Evolutionary conservation across 2,113 vertebrate species (phyloP), one percentile per base, ranked within the genome.

Genomic region (Martes martes): DNA sequence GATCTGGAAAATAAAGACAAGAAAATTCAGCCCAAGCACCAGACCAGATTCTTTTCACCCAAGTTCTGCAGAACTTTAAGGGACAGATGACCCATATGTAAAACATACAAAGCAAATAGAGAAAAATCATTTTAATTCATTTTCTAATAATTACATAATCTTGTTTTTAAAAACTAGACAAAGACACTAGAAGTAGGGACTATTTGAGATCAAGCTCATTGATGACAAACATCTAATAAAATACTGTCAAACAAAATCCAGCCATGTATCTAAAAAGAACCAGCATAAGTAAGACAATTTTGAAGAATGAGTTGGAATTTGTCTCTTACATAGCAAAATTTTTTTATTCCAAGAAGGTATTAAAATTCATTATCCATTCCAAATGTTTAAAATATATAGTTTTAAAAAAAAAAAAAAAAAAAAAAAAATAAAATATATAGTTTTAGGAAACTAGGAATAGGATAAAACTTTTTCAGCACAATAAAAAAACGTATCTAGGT

Each of bases 171-270:
- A 84, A 86, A 57, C 10, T 95, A 28, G n/a, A 89, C 23, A 85
- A 61, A 59, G 18, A 9, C 8, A 45, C 26, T 61, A 36, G 21
- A 89, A 95, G 28, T 83, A 78, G 57, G 83, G 28, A 83, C 42
- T 71, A 92, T 26, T 65, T 93, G 71, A 93, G 63, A 90, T 39
- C 6, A 57, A 81, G 16, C 47, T 92, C 19, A 36, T 59, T 74
- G 33, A 86, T 65, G 63, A 90, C 36, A 82, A 88, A 87, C 11
- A 81, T 86, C 86, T 93, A 47, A 59, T 92, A 84, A 93, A 97
- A 74, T 87, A n/a, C 47, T 86, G 89, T 19, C 55, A 83, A 82
- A 50, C 16, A 74, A 65, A 82, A 47, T 89, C 67, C 31, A 82
- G n/a, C 67, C 84, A 42, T 24, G 26, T 67, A 73, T 80, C 89